These are phyloP conservation scores for Gymnothorax reevesii DNA, from an alignment of 2,797 vertebrate genomes.

Conservation along the genomic window DNA sequence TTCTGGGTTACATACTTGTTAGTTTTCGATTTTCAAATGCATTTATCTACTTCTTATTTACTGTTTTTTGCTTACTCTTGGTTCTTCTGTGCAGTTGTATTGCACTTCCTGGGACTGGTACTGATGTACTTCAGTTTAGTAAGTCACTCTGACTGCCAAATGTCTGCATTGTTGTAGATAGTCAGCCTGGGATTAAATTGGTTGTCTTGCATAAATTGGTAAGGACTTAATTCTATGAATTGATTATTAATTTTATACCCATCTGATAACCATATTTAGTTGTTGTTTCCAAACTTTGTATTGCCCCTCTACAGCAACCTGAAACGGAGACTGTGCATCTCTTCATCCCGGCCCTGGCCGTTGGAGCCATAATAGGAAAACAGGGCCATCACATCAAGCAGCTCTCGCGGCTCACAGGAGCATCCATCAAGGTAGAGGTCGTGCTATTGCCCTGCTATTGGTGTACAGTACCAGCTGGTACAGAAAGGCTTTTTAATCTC, in stretches of 20 bases:
- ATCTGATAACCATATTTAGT: background rate
- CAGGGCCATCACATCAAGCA: slow-evolving; percentile 99
- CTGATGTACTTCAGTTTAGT: background rate
- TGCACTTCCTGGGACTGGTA: background rate
- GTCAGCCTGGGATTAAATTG: background rate
- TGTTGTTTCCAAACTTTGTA: background rate
- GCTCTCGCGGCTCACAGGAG: slow-evolving; percentile 95
- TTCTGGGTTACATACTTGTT: background rate
- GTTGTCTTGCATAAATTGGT: background rate
- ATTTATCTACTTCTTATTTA: background rate
- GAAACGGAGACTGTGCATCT: slow-evolving; percentile 97
- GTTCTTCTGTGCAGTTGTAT: background rate
- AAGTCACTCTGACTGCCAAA: background rate
- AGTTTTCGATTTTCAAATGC: background rate
- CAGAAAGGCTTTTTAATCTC: background rate
- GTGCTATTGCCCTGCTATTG: background rate
- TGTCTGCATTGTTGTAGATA: background rate
- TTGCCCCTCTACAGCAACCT: slow-evolving; percentile 75
- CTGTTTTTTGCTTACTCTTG: too few species aligned
- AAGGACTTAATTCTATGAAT: background rate
- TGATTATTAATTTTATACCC: background rate
- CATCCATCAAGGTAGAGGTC: slow-evolving; percentile 92
- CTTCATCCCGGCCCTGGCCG: slow-evolving; percentile 95
- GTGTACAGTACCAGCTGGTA: background rate
- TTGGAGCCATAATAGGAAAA: slow-evolving; percentile 98